Evolutionary conservation across 2,113 vertebrate species (phyloP), one percentile per base, ranked within the genome.

Genomic region (Scortum barcoo): DNA sequence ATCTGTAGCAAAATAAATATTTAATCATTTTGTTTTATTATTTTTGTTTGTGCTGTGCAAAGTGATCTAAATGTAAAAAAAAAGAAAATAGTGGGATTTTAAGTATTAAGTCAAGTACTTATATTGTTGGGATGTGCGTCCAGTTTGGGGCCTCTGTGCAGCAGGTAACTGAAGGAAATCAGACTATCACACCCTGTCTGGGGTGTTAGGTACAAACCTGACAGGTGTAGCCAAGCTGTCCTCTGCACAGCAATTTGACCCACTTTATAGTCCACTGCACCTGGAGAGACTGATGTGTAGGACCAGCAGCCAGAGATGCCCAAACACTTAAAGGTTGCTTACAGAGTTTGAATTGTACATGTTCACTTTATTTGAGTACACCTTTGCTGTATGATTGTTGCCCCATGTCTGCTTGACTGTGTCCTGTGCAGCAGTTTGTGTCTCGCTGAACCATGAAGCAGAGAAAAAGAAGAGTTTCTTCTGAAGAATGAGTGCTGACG

Each of bases 231-330:
- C 51, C 81, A 62, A 73, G 42, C 67, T 61, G 58, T 83, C 76
- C 76, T 33, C 60, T 57, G 16, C 50, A 65, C 42, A 81, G 75
- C 65, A 81, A 85, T 80, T 69, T 77, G 83, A 86, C 67, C 85
- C 54, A 78, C 62, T 80, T 85, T 42, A 63, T 19, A 63, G 24
- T 82, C 67, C 53, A 72, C 17, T 83, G 85, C 57, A 28, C 57
- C 14, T 69, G 13, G 16, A 51, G n/a, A 53, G 11, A 12, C 76
- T 42, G 33, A 14, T 48, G 12, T n/a, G n/a, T 54, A 50, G 40
- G 36, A 62, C 22, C 60, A 61, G 22, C 22, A 60, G 50, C 28
- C 19, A 68, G 8, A 42, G 20, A 65, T 50, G 28, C 54, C 19
- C 14, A 26, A 26, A 65, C 38, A 58, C 51, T 16, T 51, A 11